phyloP scores from a whole-genome alignment of 1,140 invertebrate genomes.

The Trachymyrmex cornetzi region DNA sequence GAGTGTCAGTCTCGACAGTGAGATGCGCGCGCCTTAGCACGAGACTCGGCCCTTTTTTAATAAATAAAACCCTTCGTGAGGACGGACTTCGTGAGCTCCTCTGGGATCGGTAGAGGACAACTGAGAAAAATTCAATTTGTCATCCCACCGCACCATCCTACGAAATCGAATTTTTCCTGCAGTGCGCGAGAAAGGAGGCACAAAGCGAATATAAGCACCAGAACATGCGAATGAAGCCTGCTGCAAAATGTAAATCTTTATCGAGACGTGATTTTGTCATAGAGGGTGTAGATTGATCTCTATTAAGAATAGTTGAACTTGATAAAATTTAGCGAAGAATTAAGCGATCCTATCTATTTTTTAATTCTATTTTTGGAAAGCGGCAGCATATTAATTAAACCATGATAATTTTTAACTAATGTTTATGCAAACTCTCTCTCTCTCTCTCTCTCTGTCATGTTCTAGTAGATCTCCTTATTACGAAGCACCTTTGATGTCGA shows the following conservation, averaged over 20 bases:
- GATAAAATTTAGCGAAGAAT: background rate
- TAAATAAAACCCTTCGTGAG: constrained; percentile 64
- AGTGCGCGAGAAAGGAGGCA: background rate
- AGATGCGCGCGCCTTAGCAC: background rate
- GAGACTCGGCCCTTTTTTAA: constrained; percentile 60
- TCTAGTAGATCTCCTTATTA: constrained; percentile 5
- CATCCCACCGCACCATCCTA: constrained; percentile 16
- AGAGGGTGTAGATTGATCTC: background rate
- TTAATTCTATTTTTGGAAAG: background rate
- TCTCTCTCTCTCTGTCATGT: background rate
- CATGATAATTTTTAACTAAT: constrained; percentile 7
- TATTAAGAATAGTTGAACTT: background rate
- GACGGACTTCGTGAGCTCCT: background rate
- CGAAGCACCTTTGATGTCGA: background rate
- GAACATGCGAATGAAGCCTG: background rate
- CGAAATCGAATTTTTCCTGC: constrained; percentile 62
- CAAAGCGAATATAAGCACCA: background rate
- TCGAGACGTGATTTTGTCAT: background rate
- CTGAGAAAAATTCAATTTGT: constrained; percentile 69
- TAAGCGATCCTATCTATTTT: background rate
- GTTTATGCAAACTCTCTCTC: background rate
- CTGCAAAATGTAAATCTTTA: constrained; percentile 13
- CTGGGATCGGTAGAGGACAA: constrained; percentile 5
- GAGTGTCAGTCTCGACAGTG: constrained; percentile 29
- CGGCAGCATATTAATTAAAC: background rate